Percentiles rank a stretch among this genome's conserved stretches.
Conservation (phyloP, 2,797 vertebrate genomes). For the Sebastes vulpes region DNA sequence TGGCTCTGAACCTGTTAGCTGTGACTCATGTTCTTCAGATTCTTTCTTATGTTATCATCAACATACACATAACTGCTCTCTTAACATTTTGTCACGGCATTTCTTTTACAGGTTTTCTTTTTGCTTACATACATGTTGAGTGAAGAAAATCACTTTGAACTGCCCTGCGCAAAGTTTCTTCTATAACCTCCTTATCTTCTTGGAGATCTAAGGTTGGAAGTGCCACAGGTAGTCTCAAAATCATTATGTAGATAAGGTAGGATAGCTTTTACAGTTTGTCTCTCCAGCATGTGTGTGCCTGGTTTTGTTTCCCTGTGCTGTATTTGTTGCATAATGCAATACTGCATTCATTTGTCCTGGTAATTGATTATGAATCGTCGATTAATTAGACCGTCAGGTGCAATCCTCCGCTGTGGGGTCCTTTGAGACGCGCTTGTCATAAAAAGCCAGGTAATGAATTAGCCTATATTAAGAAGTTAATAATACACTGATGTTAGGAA, state of each 20-base stretch:
- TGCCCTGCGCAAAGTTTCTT: not conserved
- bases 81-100: not conserved
- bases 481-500: not conserved
- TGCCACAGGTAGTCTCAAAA: not conserved
- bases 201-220: not conserved
- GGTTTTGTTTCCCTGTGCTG: constrained; percentile 7
- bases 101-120: not conserved
- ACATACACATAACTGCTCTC: not conserved
- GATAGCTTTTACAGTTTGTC: not conserved
- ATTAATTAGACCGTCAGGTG: constrained; percentile 52
- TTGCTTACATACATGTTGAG: not conserved
- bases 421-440: constrained; percentile 31
- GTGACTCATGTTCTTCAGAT: not conserved
- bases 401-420: not conserved
- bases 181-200: not conserved
- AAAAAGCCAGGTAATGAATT: constrained; percentile 41
- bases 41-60: not conserved
- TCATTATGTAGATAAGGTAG: not conserved
- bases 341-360: constrained; percentile 37
- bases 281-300: not conserved
- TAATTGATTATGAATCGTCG: constrained; percentile 20
- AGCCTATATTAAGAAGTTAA: constrained; percentile 29
- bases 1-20: not conserved
- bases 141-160: not conserved
- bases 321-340: constrained; percentile 23